These are phyloP conservation scores for Clarias gariepinus DNA, from an alignment of 2,113 vertebrate species.

Conservation along the genomic window DNA sequence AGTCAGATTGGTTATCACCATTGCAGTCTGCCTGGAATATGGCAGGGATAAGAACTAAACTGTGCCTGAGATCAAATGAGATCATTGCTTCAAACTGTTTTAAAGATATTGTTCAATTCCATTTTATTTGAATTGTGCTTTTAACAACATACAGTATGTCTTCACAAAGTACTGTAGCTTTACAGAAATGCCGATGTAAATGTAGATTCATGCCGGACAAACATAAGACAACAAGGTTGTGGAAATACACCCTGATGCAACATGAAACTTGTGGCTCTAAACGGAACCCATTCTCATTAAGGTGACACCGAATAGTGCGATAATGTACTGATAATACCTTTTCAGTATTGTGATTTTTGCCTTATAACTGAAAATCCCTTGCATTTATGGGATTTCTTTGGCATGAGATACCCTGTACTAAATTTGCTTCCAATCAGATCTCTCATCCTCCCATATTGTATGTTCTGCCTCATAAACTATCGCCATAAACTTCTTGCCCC, in stretches of 20 bases:
- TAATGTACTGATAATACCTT: neutral
- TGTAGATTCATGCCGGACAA: neutral
- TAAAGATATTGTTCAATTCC: neutral
- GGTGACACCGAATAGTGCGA: neutral
- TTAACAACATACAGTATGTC: neutral
- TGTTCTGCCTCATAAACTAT: neutral
- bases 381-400: neutral
- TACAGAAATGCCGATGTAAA: neutral
- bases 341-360: neutral
- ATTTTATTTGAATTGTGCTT: neutral
- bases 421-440: neutral
- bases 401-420: neutral
- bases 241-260: neutral
- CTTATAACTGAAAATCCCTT: neutral
- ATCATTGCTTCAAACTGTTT: neutral
- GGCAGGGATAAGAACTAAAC: neutral
- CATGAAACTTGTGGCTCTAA: neutral
- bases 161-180: neutral
- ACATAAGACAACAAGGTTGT: neutral
- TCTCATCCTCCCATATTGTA: neutral
- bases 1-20: neutral
- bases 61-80: neutral
- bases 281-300: neutral
- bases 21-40: neutral
- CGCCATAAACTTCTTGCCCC: neutral